Percentiles rank a stretch among this genome's conserved stretches.
Evolutionary conservation across 1,140 invertebrate genomes (phyloP).

Genomic region (Megalopta genalis): DNA sequence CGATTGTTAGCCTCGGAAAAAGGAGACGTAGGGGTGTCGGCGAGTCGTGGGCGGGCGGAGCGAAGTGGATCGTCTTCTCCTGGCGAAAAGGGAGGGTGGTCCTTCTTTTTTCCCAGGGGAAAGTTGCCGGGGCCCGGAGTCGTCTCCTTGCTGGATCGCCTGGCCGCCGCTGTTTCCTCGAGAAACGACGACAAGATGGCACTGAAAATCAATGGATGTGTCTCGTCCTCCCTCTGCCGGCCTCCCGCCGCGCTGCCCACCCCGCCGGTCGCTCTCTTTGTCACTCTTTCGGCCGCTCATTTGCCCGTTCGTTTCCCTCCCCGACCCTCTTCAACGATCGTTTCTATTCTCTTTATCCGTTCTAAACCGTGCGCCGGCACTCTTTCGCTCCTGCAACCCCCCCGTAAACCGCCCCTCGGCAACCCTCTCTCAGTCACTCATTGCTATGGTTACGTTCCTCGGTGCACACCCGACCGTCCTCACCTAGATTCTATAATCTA

Average conservation of each 20-base stretch:
- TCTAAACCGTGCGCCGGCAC: background rate
- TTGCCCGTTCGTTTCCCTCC: constrained; percentile 22
- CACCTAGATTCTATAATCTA: constrained; percentile 49
- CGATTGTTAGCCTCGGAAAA: background rate
- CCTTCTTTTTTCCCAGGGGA: constrained; percentile 17
- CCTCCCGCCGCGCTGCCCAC: background rate
- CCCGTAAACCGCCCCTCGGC: constrained; percentile 6
- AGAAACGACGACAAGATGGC: constrained; percentile 77
- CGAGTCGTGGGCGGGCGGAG: background rate
- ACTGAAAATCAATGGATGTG: constrained; percentile 79
- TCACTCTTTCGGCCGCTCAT: constrained; percentile 34
- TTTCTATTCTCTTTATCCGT: constrained; percentile 1
- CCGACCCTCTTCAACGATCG: background rate
- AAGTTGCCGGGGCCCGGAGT: constrained; percentile 6
- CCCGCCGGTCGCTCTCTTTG: constrained; percentile 14
- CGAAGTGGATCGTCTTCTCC: background rate
- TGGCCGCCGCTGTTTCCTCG: constrained; percentile 48
- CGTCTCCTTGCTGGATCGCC: constrained; percentile 9
- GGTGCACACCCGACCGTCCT: constrained; percentile 40
- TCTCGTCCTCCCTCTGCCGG: constrained; percentile 58
- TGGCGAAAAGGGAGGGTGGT: constrained; percentile 22
- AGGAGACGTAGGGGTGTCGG: too few species aligned
- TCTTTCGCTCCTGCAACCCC: constrained; percentile 45
- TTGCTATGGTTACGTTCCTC: constrained; percentile 78
- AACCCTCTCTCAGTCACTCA: constrained; percentile 63